A percentile compares a stretch with the other conserved stretches of the same genome.
Evolutionary conservation across 2,797 vertebrate species (phyloP).

Genomic region (Neopelma chrysocephalum): DNA sequence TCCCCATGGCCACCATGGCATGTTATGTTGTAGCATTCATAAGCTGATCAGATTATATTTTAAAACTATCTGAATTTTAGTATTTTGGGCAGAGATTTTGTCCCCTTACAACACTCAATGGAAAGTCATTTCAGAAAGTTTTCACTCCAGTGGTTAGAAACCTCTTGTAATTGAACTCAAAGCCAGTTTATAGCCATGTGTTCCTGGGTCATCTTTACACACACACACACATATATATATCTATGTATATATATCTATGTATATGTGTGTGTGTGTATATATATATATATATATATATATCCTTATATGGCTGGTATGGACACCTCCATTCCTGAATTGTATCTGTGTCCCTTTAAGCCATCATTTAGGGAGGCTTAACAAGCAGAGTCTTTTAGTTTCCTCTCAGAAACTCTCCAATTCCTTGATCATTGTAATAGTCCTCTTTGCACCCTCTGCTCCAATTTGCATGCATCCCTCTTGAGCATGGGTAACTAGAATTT

Average conservation of each 20-base stretch:
- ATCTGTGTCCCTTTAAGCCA: background rate
- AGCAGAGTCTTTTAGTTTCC: background rate
- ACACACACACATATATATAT: too few relatives aligned
- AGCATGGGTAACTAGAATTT: slow-evolving; percentile 47
- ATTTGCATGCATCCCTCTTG: slow-evolving; percentile 58
- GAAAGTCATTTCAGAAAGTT: background rate
- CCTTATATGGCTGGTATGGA: background rate
- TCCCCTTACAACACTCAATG: background rate
- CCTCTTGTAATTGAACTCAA: background rate
- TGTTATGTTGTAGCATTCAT: background rate
- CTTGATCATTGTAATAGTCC: slow-evolving; percentile 29
- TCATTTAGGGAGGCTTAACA: background rate
- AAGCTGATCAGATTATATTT: background rate
- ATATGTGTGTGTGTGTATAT: too few relatives aligned
- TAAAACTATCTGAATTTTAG: background rate
- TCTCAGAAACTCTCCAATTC: background rate
- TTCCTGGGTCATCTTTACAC: background rate
- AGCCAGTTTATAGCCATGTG: background rate
- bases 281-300: too few relatives aligned
- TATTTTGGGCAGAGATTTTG: background rate
- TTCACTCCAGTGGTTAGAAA: background rate
- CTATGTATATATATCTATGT: too few relatives aligned
- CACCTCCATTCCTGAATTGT: background rate
- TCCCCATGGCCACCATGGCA: background rate
- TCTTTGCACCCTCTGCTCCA: slow-evolving; percentile 47